Conservation (phyloP, 2,113 vertebrate genomes). For the Larimichthys polyactis region DNA sequence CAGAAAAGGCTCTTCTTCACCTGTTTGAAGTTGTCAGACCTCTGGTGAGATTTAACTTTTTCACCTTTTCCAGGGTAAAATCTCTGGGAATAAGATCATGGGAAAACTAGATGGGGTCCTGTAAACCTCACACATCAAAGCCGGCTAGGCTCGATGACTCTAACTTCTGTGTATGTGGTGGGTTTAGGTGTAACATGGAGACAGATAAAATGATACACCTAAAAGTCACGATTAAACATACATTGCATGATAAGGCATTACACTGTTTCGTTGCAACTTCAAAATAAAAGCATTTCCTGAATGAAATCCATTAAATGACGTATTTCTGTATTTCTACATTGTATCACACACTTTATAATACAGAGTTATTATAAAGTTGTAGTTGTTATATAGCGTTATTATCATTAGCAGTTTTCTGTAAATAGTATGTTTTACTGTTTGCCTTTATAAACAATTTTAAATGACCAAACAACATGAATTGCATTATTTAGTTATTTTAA, state of each 20-base stretch:
- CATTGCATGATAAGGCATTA: no score
- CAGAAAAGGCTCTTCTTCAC: conserved; percentile 25
- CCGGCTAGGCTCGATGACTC: conserved; percentile 6
- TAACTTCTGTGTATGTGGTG: conserved; percentile 13
- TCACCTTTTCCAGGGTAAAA: conserved; percentile 30
- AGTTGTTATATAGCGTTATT: no score
- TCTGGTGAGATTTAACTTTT: conserved; percentile 33
- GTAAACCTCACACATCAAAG: conserved; percentile 55
- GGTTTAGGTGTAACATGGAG: conserved; percentile 23
- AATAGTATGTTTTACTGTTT: neutral
- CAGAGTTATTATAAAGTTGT: no score
- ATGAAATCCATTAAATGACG: neutral
- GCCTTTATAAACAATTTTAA: neutral
- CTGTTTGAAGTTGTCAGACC: conserved; percentile 56
- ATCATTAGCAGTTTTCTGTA: neutral
- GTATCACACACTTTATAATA: neutral
- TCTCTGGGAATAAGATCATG: conserved; percentile 45
- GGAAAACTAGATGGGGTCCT: conserved; percentile 34
- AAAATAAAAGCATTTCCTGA: neutral
- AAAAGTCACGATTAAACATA: neutral
- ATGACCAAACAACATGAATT: neutral
- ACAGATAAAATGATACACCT: neutral
- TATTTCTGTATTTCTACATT: neutral
- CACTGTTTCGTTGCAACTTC: neutral
- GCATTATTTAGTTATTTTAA: neutral